A percentile compares a stretch with the other conserved stretches of the same genome.
These are phyloP conservation scores for Eulemur macaco DNA, from an alignment of 2,113 vertebrate species.

Conservation along the genomic window DNA sequence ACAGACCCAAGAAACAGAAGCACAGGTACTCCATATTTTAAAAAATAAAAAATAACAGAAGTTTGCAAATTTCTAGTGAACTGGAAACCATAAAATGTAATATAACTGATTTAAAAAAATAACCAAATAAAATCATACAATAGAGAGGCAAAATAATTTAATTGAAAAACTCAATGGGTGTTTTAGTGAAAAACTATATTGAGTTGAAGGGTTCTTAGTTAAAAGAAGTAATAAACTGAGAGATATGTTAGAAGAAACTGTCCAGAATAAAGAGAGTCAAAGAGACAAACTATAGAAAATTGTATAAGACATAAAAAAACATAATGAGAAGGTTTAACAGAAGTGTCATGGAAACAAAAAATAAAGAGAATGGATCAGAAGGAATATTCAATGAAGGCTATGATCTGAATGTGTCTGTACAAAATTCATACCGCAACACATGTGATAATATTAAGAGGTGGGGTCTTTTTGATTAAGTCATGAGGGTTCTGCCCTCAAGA, in stretches of 20 bases:
- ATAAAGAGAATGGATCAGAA: neutral
- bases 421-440: neutral
- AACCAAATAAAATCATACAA: neutral
- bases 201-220: neutral
- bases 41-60: neutral
- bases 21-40: neutral
- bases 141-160: neutral
- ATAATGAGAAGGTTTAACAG: neutral
- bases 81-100: neutral
- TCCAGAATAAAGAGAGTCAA: neutral
- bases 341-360: neutral
- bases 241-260: neutral
- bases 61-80: neutral
- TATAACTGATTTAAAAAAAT: neutral
- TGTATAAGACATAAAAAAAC: neutral
- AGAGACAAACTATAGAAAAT: neutral
- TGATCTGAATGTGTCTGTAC: neutral
- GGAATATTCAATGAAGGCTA: neutral
- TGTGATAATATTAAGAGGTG: neutral
- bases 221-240: neutral
- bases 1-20: neutral
- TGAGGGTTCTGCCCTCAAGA: too few relatives aligned
- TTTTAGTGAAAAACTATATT: neutral
- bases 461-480: neutral
- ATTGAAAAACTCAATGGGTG: neutral